Conservation (phyloP, 2,888 invertebrate species). For the Eupithecia insigniata region DNA sequence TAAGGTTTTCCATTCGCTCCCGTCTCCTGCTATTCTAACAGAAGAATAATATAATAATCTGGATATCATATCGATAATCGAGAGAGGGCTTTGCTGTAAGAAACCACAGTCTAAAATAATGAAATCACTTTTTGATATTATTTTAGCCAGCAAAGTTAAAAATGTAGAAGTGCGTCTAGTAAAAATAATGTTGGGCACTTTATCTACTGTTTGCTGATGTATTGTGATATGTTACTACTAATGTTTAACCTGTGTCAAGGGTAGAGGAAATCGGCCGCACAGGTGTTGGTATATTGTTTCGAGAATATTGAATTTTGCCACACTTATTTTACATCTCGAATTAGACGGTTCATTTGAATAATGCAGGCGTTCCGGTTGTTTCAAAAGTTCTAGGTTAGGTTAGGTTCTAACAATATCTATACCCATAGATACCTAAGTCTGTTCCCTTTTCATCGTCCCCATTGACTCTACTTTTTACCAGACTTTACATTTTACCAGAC, state of each 20-base stretch:
- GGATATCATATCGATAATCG: no score
- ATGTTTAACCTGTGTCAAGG: constrained; percentile 31
- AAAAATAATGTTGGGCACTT: background rate
- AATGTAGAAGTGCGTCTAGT: background rate
- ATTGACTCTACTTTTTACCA: no score
- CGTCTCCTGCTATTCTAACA: no score
- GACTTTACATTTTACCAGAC: no score
- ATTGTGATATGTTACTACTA: constrained; percentile 13
- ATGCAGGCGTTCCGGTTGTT: constrained; percentile 35
- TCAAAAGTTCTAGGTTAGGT: background rate
- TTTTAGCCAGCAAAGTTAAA: background rate
- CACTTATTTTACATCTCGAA: constrained; percentile 70
- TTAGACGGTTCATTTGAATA: constrained; percentile 63
- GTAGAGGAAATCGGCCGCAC: constrained; percentile 60
- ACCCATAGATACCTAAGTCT: no score
- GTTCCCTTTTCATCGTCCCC: no score
- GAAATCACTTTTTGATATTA: no score
- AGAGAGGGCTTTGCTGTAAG: no score
- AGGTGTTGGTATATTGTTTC: constrained; percentile 72
- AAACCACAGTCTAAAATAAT: no score
- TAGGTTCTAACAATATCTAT: no score
- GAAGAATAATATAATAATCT: no score
- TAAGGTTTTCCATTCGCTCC: no score
- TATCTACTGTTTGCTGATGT: constrained; percentile 16
- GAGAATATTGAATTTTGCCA: constrained; percentile 72